Base-by-base conservation (phyloP, 2,888 invertebrate species). In the Acheta domesticus region DNA sequence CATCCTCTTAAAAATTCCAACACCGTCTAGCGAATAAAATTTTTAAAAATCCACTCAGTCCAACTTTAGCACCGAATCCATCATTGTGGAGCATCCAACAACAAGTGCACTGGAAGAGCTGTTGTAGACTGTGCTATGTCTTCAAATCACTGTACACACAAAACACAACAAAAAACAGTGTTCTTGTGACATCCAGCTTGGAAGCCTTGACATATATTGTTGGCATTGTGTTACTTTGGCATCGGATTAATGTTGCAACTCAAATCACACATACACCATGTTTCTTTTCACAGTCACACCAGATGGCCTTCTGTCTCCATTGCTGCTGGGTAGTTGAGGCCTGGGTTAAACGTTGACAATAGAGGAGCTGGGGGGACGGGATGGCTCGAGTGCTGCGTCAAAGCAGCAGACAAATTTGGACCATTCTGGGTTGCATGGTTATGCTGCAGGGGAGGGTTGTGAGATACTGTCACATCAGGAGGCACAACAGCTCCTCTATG, bases 391-490 rank as follows among this genome's bases (percentile, higher is more conserved):
- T 62, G 62, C 62, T 62, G 62, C n/a, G 62, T 62, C 62, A 62
- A n/a, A 75, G 20, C 48, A 49, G 23, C 76, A 49, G 77, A 78
- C 81, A 50, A 78, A 78, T 50, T 75, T 36, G 62, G 79, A 16
- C 78, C 80, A 73, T 80, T 78, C 78, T 80, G 80, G n/a, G 76
- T 79, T 23, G 77, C 75, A 75, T 75, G 77, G 12, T 48, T 23
- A n/a, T 48, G 77, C 21, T 80, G 80, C 49, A 78, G 77, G 23
- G 75, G 50, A 36, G 80, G 77, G 1, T 89, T 89, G 78, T 89
- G 89, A 19, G 89, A 85, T 0, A 89, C 89, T 0, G 89, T 89
- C 83, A 89, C 89, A 86, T 88, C 90, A 75, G 89, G 89, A 23
- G 82, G 82, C 36, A 79, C 81, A 21, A 80, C 81, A 49, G 80